Base-by-base conservation (phyloP, 1,140 invertebrate genomes). In the Carcinoscorpius rotundicauda region DNA sequence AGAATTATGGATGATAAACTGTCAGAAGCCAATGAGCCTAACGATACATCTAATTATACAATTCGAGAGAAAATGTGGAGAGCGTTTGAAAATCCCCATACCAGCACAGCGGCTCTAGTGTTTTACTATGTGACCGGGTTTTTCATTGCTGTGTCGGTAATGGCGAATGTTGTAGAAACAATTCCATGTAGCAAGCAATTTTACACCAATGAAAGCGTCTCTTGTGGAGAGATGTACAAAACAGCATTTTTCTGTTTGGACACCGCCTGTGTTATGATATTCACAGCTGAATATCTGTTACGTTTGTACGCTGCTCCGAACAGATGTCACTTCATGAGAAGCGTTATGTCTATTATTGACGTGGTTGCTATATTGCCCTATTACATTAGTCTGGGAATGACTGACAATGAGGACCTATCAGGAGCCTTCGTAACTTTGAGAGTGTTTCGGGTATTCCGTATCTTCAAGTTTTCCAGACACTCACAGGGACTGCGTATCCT, bases 121-220 rank as follows among this genome's bases (percentile, higher is more conserved):
- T 99, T 99, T 78, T 99, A 99, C 79, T 99, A 99, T 79, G 97
- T 99, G 49, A 99, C 97, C 49, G 97, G 97, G 10, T 99, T 99
- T 81, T 99, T 99, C 81, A 99, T 99, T 73, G 97, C 97, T 65
- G 93, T 99, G 29, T 97, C 93, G 60, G 97, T 99, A 65, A 88
- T 98, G 84, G 97, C 96, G 58, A 99, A 99, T 78, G 96, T 99
- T 60, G 90, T 98, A 60, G 97, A 99, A 80, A 98, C 96, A n/a
- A 91, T 98, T 55, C 92, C 94, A 6, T 97, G 94, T 75, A 64
- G 63, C 49, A 11, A 61, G 60, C 62, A 69, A 63, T 50, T 52
- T 50, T 58, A 60, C n/a, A 69, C 68, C 5, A 64, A 64, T 52
- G 89, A 89, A 65, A 89, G 87, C 0, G 81, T 94, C 63, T 88